A percentile compares a stretch with the other conserved stretches of the same genome.
Evolutionary conservation across 2,888 invertebrate genomes (phyloP).

Genomic region (Troides helena): DNA sequence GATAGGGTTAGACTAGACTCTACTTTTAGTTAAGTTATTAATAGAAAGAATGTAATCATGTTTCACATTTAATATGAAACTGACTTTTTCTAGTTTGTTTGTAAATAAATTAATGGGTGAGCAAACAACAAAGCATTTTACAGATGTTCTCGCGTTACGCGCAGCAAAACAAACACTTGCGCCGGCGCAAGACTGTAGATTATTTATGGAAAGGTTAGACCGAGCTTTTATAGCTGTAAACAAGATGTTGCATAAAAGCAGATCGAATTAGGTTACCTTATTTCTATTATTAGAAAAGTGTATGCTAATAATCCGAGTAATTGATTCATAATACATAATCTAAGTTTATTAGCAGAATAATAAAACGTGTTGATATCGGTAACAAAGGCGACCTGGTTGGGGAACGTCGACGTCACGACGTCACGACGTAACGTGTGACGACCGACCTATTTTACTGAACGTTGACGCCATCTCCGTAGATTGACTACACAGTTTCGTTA

Average conservation of each 20-base stretch:
- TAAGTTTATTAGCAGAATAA: background rate
- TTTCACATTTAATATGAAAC: background rate
- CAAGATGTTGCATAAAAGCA: too few relatives aligned
- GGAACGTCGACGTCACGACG: constrained; percentile 64
- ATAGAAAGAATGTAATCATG: too few relatives aligned
- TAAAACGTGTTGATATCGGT: constrained; percentile 41
- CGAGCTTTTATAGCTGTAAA: too few relatives aligned
- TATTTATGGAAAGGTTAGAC: constrained; percentile 6
- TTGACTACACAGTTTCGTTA: constrained; percentile 24
- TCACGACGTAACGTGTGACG: constrained; percentile 56
- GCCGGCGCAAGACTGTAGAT: background rate
- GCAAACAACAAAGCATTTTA: background rate
- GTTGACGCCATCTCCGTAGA: constrained; percentile 37
- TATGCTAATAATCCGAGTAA: too few relatives aligned
- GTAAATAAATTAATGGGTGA: constrained; percentile 11
- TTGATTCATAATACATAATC: too few relatives aligned
- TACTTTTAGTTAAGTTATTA: too few relatives aligned
- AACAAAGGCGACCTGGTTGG: constrained; percentile 74
- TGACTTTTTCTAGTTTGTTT: constrained; percentile 5
- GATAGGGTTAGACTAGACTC: too few relatives aligned
- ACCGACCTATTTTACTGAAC: constrained; percentile 66
- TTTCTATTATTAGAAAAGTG: too few relatives aligned
- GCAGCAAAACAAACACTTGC: constrained; percentile 12
- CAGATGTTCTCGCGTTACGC: constrained; percentile 5
- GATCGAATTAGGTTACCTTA: too few relatives aligned